A percentile compares a stretch with the other conserved stretches of the same genome.
Evolutionary conservation across 2,797 vertebrate species (phyloP).

Genomic region (Petrocephalus schoutedeni): DNA sequence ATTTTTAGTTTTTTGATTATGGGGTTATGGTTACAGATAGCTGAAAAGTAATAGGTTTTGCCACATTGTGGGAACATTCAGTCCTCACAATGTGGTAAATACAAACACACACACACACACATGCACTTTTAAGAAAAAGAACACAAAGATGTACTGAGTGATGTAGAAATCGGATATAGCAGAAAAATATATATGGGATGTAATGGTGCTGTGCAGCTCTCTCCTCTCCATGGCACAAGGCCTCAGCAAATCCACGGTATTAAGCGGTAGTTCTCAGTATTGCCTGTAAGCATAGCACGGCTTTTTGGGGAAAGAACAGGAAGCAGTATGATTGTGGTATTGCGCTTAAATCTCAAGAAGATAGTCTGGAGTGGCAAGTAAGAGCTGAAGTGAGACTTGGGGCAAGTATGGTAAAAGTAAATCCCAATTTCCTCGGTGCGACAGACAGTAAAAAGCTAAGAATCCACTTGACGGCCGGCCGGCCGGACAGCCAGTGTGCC

Average conservation of each 20-base stretch:
- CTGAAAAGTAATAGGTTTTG: no score
- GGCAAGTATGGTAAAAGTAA: background rate
- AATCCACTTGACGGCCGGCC: background rate
- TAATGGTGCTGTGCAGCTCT: background rate
- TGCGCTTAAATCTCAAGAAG: background rate
- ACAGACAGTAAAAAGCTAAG: background rate
- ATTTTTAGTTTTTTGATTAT: no score
- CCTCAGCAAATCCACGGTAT: background rate
- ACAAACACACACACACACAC: background rate
- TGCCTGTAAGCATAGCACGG: background rate
- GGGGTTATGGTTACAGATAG: no score
- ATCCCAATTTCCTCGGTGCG: background rate
- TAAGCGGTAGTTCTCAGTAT: background rate
- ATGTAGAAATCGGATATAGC: background rate
- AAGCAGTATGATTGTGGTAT: constrained; percentile 15
- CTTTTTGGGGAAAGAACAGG: background rate
- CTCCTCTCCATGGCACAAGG: background rate
- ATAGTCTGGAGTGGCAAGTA: background rate
- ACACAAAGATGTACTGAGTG: background rate
- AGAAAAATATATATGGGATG: constrained; percentile 28
- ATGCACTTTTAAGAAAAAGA: constrained; percentile 1
- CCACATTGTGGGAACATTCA: no score
- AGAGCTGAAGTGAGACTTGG: background rate
- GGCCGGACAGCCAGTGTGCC: background rate
- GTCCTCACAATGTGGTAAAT: no score